phyloP scores from a whole-genome alignment of 2,797 vertebrate species.

The Cichlasoma orientale region DNA sequence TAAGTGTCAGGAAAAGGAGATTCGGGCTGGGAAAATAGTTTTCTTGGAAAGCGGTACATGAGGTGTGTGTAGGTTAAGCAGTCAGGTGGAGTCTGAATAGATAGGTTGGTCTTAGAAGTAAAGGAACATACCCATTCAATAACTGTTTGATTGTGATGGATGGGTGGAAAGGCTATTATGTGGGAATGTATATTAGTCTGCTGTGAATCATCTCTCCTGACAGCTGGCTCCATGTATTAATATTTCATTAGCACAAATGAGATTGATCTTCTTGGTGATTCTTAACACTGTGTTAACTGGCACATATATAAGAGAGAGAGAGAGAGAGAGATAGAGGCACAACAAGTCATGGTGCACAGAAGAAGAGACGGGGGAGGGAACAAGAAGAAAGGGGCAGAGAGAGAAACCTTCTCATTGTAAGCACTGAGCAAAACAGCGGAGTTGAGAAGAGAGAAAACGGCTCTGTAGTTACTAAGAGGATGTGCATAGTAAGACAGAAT shows the following conservation, averaged over 20 bases:
- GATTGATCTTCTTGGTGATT: conserved; percentile 71
- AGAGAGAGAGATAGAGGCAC: conserved; percentile 36
- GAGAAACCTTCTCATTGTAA: conserved; percentile 60
- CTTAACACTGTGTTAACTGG: conserved; percentile 39
- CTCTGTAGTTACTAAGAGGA: conserved; percentile 55
- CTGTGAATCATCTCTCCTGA: conserved; percentile 54
- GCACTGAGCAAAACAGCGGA: conserved; percentile 59
- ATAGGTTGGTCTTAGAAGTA: neutral
- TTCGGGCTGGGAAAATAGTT: neutral
- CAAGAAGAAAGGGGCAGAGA: conserved; percentile 20
- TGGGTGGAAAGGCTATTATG: conserved; percentile 22
- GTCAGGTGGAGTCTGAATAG: conserved; percentile 9
- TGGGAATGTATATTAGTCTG: conserved; percentile 46
- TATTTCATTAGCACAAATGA: conserved; percentile 78
- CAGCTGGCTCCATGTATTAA: conserved; percentile 61
- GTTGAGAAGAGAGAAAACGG: conserved; percentile 47
- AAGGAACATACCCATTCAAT: conserved; percentile 17
- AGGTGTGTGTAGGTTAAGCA: conserved; percentile 19
- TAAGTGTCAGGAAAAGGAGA: conserved; percentile 20
- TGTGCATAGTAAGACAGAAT: conserved; percentile 74
- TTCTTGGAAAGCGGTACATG: conserved; percentile 16
- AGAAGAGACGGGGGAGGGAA: conserved; percentile 46
- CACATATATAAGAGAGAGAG: neutral
- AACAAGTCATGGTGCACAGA: conserved; percentile 29
- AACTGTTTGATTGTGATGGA: conserved; percentile 18